phyloP scores from a whole-genome alignment of 2,113 vertebrate genomes.

The Microcebus jonahi region DNA sequence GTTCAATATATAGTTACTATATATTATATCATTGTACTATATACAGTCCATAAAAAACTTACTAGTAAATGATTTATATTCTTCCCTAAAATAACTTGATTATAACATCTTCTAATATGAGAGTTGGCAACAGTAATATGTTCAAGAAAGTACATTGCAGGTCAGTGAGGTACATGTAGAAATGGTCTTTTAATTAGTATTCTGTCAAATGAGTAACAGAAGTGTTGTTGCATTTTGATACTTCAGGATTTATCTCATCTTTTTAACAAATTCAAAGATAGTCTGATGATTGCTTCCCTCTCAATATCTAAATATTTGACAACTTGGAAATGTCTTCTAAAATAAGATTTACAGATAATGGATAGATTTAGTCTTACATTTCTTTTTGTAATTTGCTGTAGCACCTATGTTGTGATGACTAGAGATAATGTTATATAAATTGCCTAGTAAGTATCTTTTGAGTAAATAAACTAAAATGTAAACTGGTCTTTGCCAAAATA shows the following conservation, averaged over 20 bases:
- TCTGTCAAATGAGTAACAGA: neutral
- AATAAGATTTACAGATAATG: constrained; percentile 2
- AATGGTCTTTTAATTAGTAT: constrained; percentile 25
- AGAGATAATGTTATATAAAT: neutral
- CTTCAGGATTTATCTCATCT: constrained; percentile 10
- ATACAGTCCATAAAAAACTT: neutral
- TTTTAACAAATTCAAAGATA: neutral
- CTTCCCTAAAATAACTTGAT: constrained; percentile 14
- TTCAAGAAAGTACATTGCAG: neutral
- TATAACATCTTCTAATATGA: neutral
- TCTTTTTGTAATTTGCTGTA: neutral
- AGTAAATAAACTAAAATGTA: constrained; percentile 36
- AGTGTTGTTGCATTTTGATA: neutral
- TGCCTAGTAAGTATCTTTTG: neutral
- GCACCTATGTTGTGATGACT: neutral
- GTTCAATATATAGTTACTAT: neutral
- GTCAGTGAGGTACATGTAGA: neutral
- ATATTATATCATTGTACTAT: constrained; percentile 3
- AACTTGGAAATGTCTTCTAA: constrained; percentile 26
- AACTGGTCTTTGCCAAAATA: neutral
- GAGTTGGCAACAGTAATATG: neutral
- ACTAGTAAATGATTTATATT: neutral
- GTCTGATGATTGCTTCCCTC: neutral
- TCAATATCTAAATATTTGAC: neutral
- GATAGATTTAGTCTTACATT: neutral